Evolutionary conservation across 2,888 invertebrate species (phyloP).

Genomic region (Elmis aenea): DNA sequence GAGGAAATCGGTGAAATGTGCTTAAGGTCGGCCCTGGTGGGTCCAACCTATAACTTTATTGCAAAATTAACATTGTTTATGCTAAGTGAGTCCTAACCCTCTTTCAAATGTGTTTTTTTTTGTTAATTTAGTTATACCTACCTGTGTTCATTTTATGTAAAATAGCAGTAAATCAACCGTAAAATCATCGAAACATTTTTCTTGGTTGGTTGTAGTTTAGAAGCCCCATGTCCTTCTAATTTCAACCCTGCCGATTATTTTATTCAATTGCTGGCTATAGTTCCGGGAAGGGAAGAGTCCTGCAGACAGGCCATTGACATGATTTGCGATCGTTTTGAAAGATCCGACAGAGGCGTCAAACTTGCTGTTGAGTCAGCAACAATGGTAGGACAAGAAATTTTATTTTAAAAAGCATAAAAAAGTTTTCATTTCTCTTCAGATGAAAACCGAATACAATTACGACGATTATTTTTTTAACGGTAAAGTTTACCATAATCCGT

Average conservation of each 20-base stretch:
- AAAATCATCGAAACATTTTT: constrained; percentile 1
- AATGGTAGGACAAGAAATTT: constrained; percentile 42
- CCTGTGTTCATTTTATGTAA: too few species aligned
- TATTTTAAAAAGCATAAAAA: too few species aligned
- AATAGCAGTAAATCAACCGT: too few species aligned
- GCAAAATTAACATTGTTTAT: too few species aligned
- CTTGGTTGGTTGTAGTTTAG: constrained; percentile 53
- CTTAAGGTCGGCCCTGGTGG: too few species aligned
- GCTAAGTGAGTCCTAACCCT: too few species aligned
- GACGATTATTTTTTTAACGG: constrained; percentile 34
- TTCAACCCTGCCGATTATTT: constrained; percentile 95
- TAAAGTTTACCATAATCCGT: constrained; percentile 46
- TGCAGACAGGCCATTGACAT: constrained; percentile 73
- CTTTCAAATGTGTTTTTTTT: too few species aligned
- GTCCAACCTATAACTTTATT: too few species aligned
- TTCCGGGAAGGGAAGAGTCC: constrained; percentile 75
- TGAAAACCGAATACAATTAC: constrained; percentile 27
- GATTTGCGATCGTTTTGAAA: constrained; percentile 72
- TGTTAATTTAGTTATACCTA: too few species aligned
- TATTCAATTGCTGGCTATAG: constrained; percentile 81
- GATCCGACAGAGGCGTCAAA: constrained; percentile 58
- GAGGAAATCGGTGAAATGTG: too few species aligned
- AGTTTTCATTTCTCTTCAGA: too few species aligned
- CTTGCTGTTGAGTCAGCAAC: constrained; percentile 53
- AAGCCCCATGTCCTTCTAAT: constrained; percentile 79